Evolutionary conservation across 2,888 invertebrate genomes (phyloP).

Genomic region (Pristionchus fissidentatus): DNA sequence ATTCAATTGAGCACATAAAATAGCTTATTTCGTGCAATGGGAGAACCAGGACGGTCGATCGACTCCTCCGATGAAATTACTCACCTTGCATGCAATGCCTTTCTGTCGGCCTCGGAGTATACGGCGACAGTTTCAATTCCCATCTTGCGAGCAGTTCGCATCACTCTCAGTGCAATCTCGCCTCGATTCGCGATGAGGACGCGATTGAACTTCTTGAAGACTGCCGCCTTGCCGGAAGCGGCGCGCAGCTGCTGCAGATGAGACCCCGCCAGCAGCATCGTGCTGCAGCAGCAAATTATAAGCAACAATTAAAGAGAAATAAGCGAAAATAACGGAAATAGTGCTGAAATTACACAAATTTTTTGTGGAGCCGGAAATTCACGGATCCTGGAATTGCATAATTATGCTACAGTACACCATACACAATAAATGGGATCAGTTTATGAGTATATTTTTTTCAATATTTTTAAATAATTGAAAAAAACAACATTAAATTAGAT

Average conservation of each 20-base stretch:
- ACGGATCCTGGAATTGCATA: background rate
- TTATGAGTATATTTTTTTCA: too few relatives aligned
- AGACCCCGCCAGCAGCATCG: conserved; percentile 21
- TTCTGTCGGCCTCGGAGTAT: conserved; percentile 80
- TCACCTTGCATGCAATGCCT: conserved; percentile 60
- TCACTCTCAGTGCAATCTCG: conserved; percentile 76
- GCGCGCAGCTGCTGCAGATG: conserved; percentile 16
- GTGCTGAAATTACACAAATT: conserved; percentile 10
- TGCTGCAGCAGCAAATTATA: background rate
- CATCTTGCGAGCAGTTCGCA: conserved; percentile 85
- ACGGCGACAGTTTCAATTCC: conserved; percentile 94
- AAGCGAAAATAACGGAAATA: background rate
- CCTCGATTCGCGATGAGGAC: conserved; percentile 77
- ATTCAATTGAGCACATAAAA: background rate
- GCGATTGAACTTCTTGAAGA: conserved; percentile 67
- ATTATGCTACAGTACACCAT: too few relatives aligned
- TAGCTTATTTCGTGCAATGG: background rate
- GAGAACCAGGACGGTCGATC: too few relatives aligned
- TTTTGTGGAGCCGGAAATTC: background rate
- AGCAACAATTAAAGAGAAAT: background rate
- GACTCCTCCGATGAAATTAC: background rate
- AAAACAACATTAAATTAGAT: too few relatives aligned
- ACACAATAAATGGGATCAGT: too few relatives aligned
- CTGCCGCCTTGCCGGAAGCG: conserved; percentile 52
- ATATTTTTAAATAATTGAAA: too few relatives aligned